Conservation (phyloP, 2,888 invertebrate genomes). For the Nymphalis urticae region DNA sequence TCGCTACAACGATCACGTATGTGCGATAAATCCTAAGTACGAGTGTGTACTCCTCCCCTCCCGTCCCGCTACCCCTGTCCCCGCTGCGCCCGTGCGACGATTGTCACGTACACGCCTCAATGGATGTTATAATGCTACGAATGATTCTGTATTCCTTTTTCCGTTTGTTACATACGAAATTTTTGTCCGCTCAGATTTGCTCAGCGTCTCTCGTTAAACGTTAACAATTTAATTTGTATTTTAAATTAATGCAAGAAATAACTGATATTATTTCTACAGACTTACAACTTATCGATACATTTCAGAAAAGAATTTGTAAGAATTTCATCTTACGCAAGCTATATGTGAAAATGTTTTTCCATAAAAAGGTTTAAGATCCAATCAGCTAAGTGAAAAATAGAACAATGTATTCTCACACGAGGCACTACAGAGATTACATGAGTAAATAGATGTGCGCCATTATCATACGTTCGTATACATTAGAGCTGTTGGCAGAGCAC, state of each 20-base stretch:
- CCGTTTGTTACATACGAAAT: slow-evolving; percentile 38
- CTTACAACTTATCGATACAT: not conserved
- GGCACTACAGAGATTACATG: slow-evolving; percentile 24
- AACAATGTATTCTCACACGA: slow-evolving; percentile 20
- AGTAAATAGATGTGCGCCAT: slow-evolving; percentile 23
- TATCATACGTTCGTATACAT: slow-evolving; percentile 21
- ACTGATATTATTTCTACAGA: not conserved
- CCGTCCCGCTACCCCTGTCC: slow-evolving; percentile 1
- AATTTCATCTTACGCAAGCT: not conserved
- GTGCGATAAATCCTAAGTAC: slow-evolving; percentile 52
- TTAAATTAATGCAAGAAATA: not conserved
- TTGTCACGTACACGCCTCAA: slow-evolving; percentile 54
- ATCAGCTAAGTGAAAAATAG: slow-evolving; percentile 28
- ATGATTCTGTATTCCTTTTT: slow-evolving; percentile 55
- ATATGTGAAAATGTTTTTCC: slow-evolving; percentile 5
- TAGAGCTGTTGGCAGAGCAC: slow-evolving; percentile 16
- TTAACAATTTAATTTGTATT: slow-evolving; percentile 1
- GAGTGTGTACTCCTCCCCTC: slow-evolving; percentile 41
- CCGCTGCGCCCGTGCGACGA: slow-evolving; percentile 31
- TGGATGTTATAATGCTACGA: slow-evolving; percentile 57
- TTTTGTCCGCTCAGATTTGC: not conserved
- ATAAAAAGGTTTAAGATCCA: slow-evolving; percentile 21
- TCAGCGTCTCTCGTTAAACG: not conserved
- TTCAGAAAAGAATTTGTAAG: not conserved
- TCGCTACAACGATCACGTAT: slow-evolving; percentile 51